Conservation (phyloP, 2,888 invertebrate species). For the Scotopteryx bipunctaria region DNA sequence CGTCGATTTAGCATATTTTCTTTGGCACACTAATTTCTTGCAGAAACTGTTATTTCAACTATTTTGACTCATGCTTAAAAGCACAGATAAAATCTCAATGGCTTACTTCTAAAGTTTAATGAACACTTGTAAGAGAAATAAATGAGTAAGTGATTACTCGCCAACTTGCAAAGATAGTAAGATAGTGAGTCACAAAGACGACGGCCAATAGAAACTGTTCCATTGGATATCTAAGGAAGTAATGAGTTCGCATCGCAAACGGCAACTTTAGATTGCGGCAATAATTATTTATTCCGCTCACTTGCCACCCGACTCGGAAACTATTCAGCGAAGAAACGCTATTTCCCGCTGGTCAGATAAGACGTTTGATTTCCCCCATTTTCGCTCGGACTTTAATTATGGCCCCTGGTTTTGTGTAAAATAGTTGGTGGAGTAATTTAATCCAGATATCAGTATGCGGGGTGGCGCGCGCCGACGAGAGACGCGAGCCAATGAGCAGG, state of each 20-base stretch:
- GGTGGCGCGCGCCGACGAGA: constrained; percentile 64
- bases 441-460: constrained; percentile 78
- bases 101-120: constrained; percentile 1
- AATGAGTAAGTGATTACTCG: constrained; percentile 31
- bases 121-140: constrained; percentile 23
- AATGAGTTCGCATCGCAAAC: constrained; percentile 56
- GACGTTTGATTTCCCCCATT: constrained; percentile 82
- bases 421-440: constrained; percentile 82
- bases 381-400: constrained; percentile 81
- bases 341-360: constrained; percentile 81
- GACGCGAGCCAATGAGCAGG: constrained; percentile 57
- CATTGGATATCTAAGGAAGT: constrained; percentile 65
- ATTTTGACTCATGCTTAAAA: no score
- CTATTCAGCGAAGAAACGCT: constrained; percentile 81
- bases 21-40: no score
- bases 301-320: constrained; percentile 72
- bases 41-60: no score
- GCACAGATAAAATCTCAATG: background rate
- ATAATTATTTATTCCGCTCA: constrained; percentile 83
- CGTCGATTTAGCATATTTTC: no score
- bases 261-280: constrained; percentile 75
- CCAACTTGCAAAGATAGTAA: constrained; percentile 38
- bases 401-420: constrained; percentile 81
- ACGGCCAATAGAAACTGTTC: constrained; percentile 66
- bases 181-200: constrained; percentile 46